These are phyloP conservation scores for Bicyclus anynana DNA, from an alignment of 1,140 invertebrate genomes.

Conservation along the genomic window DNA sequence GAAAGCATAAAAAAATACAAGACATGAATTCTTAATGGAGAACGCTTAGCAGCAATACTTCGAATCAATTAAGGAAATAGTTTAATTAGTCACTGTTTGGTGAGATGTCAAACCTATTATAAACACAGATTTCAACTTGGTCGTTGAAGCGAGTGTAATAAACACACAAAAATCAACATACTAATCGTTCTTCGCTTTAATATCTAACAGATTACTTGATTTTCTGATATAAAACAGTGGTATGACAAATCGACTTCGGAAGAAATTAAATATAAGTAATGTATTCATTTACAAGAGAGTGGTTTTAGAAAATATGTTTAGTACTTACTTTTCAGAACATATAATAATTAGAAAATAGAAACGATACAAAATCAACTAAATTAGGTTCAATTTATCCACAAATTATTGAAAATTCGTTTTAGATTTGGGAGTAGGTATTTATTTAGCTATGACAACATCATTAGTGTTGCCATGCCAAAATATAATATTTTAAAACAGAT, in stretches of 20 bases:
- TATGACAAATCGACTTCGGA: constrained; percentile 13
- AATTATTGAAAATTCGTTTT: neutral
- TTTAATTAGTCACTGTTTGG: neutral
- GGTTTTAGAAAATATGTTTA: neutral
- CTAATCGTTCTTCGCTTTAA: neutral
- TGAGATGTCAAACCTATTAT: neutral
- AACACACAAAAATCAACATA: no score
- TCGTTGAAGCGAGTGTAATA: no score
- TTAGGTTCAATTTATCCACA: neutral
- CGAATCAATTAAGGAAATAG: neutral
- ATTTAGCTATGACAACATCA: constrained; percentile 17
- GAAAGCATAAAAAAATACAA: neutral
- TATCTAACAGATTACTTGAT: no score
- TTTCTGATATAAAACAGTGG: neutral
- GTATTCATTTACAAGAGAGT: neutral
- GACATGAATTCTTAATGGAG: neutral
- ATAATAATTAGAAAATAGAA: neutral
- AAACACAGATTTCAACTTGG: no score
- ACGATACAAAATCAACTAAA: neutral
- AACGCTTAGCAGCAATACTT: neutral
- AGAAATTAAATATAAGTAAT: neutral
- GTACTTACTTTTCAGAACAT: constrained; percentile 12
- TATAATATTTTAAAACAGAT: neutral
- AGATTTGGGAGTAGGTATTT: no score
- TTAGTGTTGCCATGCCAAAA: constrained; percentile 4